phyloP scores from a whole-genome alignment of 2,888 invertebrate genomes.

The Gryllus longicercus region DNA sequence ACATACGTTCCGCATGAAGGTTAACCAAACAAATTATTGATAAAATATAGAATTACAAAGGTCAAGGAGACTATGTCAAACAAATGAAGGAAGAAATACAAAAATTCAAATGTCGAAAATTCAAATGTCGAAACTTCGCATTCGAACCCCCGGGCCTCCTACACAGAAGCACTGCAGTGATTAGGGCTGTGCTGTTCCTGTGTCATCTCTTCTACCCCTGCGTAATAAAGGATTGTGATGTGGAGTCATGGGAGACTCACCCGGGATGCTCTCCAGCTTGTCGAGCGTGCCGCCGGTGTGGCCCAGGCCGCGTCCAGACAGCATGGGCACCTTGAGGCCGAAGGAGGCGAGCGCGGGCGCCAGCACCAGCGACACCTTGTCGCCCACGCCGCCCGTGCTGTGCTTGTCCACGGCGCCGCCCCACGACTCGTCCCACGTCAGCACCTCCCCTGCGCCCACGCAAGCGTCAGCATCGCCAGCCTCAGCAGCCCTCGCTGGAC shows the following conservation, averaged over 20 bases:
- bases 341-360: constrained; percentile 55
- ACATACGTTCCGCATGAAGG: too few relatives aligned
- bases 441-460: constrained; percentile 31
- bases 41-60: too few relatives aligned
- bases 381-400: constrained; percentile 58
- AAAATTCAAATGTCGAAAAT: too few relatives aligned
- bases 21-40: too few relatives aligned
- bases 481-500: background rate
- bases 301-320: constrained; percentile 54
- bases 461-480: background rate
- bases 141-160: too few relatives aligned
- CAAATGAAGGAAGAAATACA: too few relatives aligned
- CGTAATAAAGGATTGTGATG: too few relatives aligned
- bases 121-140: too few relatives aligned
- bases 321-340: constrained; percentile 57
- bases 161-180: too few relatives aligned
- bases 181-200: too few relatives aligned
- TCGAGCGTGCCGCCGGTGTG: constrained; percentile 57
- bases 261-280: constrained; percentile 55
- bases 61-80: too few relatives aligned
- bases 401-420: constrained; percentile 55
- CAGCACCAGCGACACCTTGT: constrained; percentile 53
- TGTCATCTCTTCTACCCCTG: too few relatives aligned
- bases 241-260: constrained; percentile 32
- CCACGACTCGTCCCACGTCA: constrained; percentile 46